Conservation (phyloP, 2,797 vertebrate species). For the Cryptoblepharus egeriae region DNA sequence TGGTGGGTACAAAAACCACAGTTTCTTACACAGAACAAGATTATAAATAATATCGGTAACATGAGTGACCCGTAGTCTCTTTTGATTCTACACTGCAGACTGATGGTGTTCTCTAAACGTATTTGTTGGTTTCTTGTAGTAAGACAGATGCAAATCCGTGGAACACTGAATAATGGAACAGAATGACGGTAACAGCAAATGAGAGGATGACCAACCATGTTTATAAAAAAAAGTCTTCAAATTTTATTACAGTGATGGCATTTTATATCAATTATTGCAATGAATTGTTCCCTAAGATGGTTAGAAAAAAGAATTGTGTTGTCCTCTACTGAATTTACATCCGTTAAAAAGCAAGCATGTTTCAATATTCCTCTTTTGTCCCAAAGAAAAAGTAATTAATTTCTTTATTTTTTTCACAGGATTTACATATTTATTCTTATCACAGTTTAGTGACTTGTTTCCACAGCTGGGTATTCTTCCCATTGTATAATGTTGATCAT, state of each 20-base stretch:
- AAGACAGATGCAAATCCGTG: constrained; percentile 84
- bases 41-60: constrained; percentile 82
- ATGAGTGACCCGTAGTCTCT: constrained; percentile 79
- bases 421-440: constrained; percentile 94
- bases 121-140: constrained; percentile 80
- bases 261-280: constrained; percentile 99
- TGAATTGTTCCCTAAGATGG: constrained; percentile 96
- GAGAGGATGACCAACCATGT: constrained; percentile 86
- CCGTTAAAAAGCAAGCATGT: constrained; percentile 97
- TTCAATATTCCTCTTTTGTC: constrained; percentile 86
- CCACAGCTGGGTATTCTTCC: constrained; percentile 80
- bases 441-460: constrained; percentile 87
- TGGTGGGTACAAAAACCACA: constrained; percentile 85
- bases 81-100: constrained; percentile 78
- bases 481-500: constrained; percentile 80
- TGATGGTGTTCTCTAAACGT: constrained; percentile 81
- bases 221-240: constrained; percentile 85
- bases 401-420: constrained; percentile 85
- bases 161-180: constrained; percentile 81
- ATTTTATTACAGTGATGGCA: constrained; percentile 93
- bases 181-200: constrained; percentile 88
- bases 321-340: constrained; percentile 96
- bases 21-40: constrained; percentile 83
- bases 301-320: constrained; percentile 96
- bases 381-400: constrained; percentile 91